Evolutionary conservation across 2,797 vertebrate genomes (phyloP).

Genomic region (Dendrocincla tyrannina): DNA sequence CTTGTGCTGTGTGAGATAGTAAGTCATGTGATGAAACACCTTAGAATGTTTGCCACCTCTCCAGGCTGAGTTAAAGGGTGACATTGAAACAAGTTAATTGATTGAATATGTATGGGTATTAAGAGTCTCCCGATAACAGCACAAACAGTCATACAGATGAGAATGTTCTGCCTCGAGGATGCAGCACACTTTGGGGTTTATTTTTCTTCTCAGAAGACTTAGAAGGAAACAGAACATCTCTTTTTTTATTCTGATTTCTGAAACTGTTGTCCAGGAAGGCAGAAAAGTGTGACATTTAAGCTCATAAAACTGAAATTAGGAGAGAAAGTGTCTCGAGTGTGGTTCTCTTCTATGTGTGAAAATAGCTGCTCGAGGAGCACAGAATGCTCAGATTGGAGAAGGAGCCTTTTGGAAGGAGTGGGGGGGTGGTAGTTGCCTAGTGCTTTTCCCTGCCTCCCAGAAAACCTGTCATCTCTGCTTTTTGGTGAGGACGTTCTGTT

Average conservation of each 20-base stretch:
- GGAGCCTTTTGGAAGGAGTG: not conserved
- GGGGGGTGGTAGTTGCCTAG: not conserved
- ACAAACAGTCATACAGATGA: not conserved
- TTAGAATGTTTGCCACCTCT: not conserved
- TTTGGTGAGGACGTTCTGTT: not conserved
- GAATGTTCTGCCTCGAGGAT: not conserved
- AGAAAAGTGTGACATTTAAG: not conserved
- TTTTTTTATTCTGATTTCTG: not conserved
- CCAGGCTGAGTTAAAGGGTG: not conserved
- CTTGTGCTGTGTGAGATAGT: not conserved
- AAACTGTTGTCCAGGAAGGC: conserved; percentile 9
- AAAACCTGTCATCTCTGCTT: rapidly evolving
- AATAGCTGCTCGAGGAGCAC: not conserved
- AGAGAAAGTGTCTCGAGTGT: not conserved
- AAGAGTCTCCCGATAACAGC: not conserved
- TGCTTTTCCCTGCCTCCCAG: not conserved
- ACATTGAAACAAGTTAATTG: not conserved
- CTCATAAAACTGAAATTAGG: not conserved
- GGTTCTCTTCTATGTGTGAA: not conserved
- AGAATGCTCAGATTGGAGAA: not conserved
- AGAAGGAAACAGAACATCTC: not conserved
- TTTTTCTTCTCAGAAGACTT: not conserved
- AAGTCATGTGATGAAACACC: not conserved
- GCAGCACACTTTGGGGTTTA: not conserved
- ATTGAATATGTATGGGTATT: not conserved